phyloP scores from a whole-genome alignment of 2,797 vertebrate genomes.

The Helicolenus hilgendorfi region DNA sequence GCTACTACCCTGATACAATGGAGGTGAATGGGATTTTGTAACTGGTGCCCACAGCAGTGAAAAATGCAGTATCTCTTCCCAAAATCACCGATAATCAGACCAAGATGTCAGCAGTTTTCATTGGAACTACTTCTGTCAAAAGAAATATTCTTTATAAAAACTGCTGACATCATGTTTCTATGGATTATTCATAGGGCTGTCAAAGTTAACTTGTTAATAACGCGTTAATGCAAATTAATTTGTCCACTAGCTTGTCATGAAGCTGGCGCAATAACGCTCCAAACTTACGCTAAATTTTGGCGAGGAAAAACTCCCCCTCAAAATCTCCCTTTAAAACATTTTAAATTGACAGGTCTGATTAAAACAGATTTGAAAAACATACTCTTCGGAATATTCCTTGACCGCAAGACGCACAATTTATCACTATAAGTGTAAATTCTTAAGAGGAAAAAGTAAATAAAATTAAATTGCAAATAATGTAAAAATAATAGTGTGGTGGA shows the following conservation, averaged over 20 bases:
- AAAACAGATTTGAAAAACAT: neutral
- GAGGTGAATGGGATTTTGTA: neutral
- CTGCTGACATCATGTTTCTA: neutral
- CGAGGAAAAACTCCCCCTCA: no score
- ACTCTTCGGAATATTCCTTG: neutral
- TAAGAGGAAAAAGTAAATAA: neutral
- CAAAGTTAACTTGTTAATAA: no score
- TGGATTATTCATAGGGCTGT: neutral
- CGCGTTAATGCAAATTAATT: no score
- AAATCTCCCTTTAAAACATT: neutral
- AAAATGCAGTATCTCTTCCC: neutral
- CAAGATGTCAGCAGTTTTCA: constrained; percentile 5
- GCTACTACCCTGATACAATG: neutral
- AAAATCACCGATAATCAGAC: constrained; percentile 16
- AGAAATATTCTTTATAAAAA: neutral
- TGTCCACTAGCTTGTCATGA: no score
- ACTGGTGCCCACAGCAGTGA: neutral
- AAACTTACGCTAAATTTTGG: no score
- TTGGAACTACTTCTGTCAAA: neutral
- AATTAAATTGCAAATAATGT: neutral
- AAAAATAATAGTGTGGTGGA: neutral
- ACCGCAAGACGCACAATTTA: neutral
- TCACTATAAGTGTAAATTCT: neutral
- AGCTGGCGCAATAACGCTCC: no score
- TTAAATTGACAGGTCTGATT: neutral